Base-by-base conservation (phyloP, 2,888 invertebrate species). In the Limenitis camilla region DNA sequence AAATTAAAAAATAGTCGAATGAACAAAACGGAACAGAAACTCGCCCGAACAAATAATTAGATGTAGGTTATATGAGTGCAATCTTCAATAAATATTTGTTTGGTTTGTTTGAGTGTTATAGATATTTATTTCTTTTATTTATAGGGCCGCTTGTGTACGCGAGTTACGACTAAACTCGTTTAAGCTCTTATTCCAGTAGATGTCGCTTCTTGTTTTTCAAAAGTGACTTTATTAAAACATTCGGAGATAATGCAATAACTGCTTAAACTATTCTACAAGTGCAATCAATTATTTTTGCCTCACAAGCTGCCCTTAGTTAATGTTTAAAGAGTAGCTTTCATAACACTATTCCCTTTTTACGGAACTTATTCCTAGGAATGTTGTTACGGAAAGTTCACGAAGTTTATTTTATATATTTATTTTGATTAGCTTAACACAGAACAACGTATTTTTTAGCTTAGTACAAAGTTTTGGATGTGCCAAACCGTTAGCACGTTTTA, bases 11-110 rank as follows among this genome's bases (percentile, higher is more conserved):
- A 67, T 81, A 81, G 72, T 72, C 68, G 72, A 76, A 76, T 73
- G 75, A 80, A 76, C 74, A 78, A 83, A 76, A 78, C 77, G 86
- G 86, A 87, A 87, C 86, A 83, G 76, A 78, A 74, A 84, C 86
- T 87, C 86, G 86, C 86, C 78, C 76, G 81, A 83, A 76, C 81
- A 83, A 81, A 68, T 78, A 78, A 76, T 77, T 81, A 85, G 79
- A 68, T 67, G 70, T 82, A 83, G 78, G 67, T 66, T 71, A 73
- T 69, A 64, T 69, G 73, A 73, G 84, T 84, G 85, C 86, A 86
- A 84, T 85, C 76, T 74, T 81, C 74, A 69, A 59, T 67, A 65
- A 72, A 71, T 69, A 69, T 76, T 78, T 73, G 74, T 76, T 78
- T 73, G 66, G 66, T 78, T 44, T 76, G 70, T 71, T 71, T 71